phyloP scores from a whole-genome alignment of 2,888 invertebrate species.

The Drosophila leonis region DNA sequence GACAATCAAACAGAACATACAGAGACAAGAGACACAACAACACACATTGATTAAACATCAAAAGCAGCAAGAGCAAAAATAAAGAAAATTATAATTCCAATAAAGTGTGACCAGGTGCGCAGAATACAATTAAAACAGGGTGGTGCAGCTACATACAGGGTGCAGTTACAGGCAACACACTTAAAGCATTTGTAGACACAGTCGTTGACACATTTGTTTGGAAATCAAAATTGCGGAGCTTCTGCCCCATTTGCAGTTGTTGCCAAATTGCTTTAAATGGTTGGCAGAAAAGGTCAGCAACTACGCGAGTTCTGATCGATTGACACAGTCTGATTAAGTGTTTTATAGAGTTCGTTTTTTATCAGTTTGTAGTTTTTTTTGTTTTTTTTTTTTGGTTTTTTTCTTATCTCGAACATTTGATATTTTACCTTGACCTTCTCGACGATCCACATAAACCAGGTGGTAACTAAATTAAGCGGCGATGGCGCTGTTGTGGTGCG shows the following conservation, averaged over 20 bases:
- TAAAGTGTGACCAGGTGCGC: constrained; percentile 35
- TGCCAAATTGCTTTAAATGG: constrained; percentile 85
- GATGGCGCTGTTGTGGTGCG: constrained; percentile 98
- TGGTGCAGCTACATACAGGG: constrained; percentile 29
- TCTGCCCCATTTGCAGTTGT: constrained; percentile 64
- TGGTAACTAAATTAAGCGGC: constrained; percentile 98
- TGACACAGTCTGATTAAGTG: constrained; percentile 30
- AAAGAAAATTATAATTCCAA: background rate
- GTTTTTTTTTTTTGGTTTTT: constrained; percentile 23
- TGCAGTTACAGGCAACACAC: constrained; percentile 65
- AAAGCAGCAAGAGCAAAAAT: constrained; percentile 37
- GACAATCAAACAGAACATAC: constrained; percentile 57
- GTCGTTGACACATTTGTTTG: constrained; percentile 7
- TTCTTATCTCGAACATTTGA: constrained; percentile 36
- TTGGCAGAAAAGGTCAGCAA: constrained; percentile 84
- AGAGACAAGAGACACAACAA: constrained; percentile 76
- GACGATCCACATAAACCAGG: constrained; percentile 95
- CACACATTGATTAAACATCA: constrained; percentile 55
- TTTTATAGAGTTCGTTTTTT: constrained; percentile 23
- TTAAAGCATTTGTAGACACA: constrained; percentile 69
- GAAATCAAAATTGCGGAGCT: constrained; percentile 35
- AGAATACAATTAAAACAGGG: constrained; percentile 15
- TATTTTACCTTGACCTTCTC: constrained; percentile 90
- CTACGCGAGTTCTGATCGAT: constrained; percentile 61
- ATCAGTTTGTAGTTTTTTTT: constrained; percentile 4